Evolutionary conservation across 2,888 invertebrate genomes (phyloP).

Genomic region (Platerodrilus igneus): DNA sequence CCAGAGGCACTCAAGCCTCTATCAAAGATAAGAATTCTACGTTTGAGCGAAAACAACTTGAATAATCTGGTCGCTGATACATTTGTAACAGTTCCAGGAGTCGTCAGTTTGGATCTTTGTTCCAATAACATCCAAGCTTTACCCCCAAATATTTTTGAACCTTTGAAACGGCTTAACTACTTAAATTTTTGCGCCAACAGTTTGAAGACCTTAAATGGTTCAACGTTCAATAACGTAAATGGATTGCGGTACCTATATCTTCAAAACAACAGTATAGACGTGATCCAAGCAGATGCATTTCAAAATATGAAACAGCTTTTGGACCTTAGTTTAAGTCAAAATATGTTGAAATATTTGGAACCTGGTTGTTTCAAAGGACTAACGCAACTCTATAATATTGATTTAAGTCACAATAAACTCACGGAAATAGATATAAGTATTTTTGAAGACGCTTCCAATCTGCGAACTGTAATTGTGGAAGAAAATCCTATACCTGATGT

Average conservation of each 20-base stretch:
- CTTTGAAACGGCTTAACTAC: background rate
- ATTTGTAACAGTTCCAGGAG: background rate
- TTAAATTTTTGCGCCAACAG: constrained; percentile 6
- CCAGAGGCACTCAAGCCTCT: background rate
- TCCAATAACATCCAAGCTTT: constrained; percentile 1
- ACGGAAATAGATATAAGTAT: background rate
- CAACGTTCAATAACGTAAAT: constrained; percentile 4
- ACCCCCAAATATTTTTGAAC: constrained; percentile 6
- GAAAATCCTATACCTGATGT: constrained; percentile 10
- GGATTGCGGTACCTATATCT: constrained; percentile 10
- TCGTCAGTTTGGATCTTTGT: constrained; percentile 2
- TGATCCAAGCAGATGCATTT: constrained; percentile 9
- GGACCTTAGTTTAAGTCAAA: too few relatives aligned
- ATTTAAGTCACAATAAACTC: constrained; percentile 13
- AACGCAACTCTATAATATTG: too few relatives aligned
- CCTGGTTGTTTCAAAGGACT: too few relatives aligned
- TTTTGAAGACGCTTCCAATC: constrained; percentile 9
- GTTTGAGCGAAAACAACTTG: constrained; percentile 5
- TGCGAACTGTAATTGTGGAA: constrained; percentile 7
- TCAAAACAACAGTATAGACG: constrained; percentile 6
- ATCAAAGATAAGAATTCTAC: background rate
- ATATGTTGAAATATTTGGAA: too few relatives aligned
- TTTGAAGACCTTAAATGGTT: background rate
- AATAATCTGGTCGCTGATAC: constrained; percentile 2
- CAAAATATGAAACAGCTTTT: too few relatives aligned